phyloP scores from a whole-genome alignment of 2,797 vertebrate species.

The Euphonia xanthogaster region DNA sequence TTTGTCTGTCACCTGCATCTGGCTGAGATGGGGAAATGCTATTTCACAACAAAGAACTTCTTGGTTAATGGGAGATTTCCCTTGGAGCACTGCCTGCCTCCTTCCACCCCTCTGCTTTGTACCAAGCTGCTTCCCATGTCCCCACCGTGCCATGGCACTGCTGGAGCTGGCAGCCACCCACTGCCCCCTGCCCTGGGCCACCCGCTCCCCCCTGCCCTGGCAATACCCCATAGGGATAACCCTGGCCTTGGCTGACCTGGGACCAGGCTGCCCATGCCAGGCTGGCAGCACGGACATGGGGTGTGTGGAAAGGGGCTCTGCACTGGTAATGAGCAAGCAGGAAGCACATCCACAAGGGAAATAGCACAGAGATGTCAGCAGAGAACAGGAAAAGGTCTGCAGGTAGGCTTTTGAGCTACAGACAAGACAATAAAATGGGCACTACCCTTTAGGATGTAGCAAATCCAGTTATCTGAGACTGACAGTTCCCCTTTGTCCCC shows the following conservation, averaged over 20 bases:
- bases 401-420: neutral
- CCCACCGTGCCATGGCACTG: accelerated
- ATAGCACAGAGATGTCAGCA: neutral
- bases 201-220: neutral
- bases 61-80: accelerated
- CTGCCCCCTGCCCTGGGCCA: neutral
- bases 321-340: neutral
- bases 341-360: neutral
- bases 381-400: neutral
- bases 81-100: neutral
- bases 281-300: neutral
- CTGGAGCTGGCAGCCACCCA: neutral
- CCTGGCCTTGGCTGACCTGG: too few relatives aligned
- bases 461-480: neutral
- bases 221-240: accelerated
- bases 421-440: neutral
- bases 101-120: neutral
- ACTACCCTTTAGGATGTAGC: neutral
- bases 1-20: neutral
- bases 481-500: neutral
- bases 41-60: neutral
- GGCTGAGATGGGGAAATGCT: accelerated
- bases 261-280: neutral
- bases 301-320: accelerated
- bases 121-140: accelerated